phyloP scores from a whole-genome alignment of 2,113 vertebrate genomes.

The Gallinago paraguaiae region DNA sequence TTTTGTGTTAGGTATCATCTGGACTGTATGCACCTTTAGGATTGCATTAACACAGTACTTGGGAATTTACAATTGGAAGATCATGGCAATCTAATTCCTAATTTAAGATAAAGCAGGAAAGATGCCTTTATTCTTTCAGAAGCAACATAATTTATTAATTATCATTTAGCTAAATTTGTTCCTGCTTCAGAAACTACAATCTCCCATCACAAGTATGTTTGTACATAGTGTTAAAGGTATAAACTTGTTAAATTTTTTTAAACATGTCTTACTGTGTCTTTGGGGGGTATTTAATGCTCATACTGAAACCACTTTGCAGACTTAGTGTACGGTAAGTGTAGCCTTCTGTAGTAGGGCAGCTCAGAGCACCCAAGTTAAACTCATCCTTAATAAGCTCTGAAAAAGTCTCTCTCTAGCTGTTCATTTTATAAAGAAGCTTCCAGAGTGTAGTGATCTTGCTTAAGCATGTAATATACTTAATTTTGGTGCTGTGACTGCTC shows the following conservation, averaged over 20 bases:
- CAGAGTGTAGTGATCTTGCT: not conserved
- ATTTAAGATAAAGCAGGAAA: not conserved
- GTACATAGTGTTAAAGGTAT: not conserved
- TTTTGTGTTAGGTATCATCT: not conserved
- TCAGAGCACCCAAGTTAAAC: not conserved
- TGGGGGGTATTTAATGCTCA: not conserved
- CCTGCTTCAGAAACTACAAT: not conserved
- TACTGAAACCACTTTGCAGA: not conserved
- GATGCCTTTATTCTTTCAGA: not conserved
- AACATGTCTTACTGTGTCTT: not conserved
- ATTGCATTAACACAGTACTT: not conserved
- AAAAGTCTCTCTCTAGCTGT: not conserved
- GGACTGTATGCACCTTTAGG: not conserved
- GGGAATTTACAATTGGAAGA: not conserved
- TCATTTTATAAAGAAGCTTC: not conserved
- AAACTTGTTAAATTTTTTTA: not conserved
- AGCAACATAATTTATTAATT: not conserved
- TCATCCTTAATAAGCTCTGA: not conserved
- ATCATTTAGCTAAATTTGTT: not conserved
- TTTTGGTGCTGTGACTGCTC: not conserved
- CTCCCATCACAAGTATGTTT: not conserved
- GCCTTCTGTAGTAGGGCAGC: not conserved
- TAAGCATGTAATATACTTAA: not conserved
- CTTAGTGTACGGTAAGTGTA: not conserved
- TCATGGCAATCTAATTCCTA: not conserved